These are phyloP conservation scores for Falcunculus frontatus DNA, from an alignment of 2,113 vertebrate species.

Conservation along the genomic window DNA sequence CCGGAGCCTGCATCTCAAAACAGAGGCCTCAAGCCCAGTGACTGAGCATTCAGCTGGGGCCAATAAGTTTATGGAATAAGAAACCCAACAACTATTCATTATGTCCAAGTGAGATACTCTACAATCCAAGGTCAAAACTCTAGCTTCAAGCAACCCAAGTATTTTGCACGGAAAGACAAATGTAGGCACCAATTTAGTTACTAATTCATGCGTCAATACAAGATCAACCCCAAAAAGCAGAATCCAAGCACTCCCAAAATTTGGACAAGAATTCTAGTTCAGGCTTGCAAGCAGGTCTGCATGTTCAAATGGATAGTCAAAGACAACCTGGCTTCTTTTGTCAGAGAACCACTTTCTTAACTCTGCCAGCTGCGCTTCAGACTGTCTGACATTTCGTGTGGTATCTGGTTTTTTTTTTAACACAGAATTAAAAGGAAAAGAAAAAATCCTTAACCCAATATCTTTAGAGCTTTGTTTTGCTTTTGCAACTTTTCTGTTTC, in stretches of 20 bases:
- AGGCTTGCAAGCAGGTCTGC: slow-evolving; percentile 24
- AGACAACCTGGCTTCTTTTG: slow-evolving; percentile 54
- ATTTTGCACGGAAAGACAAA: background rate
- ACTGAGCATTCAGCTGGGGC: background rate
- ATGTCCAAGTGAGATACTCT: background rate
- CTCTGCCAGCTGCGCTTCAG: slow-evolving; percentile 62
- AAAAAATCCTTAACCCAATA: slow-evolving; percentile 40
- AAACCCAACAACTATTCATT: background rate
- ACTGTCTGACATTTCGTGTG: slow-evolving; percentile 55
- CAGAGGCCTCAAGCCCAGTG: background rate
- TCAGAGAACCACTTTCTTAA: slow-evolving; percentile 59
- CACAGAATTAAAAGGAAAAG: slow-evolving; percentile 17
- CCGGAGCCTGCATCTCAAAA: background rate
- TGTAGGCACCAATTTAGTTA: background rate
- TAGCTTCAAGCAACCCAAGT: background rate
- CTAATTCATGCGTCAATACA: background rate
- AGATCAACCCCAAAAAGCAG: slow-evolving; percentile 1
- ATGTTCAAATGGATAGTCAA: slow-evolving; percentile 45
- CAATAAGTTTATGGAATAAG: background rate
- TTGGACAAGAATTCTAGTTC: background rate
- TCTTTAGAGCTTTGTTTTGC: slow-evolving; percentile 61
- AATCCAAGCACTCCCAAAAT: slow-evolving; percentile 17
- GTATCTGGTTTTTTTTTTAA: background rate
- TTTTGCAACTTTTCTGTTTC: slow-evolving; percentile 55
- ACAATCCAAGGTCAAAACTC: background rate